Conservation (phyloP, 2,797 vertebrate species). For the Coccyzus lansbergi region DNA sequence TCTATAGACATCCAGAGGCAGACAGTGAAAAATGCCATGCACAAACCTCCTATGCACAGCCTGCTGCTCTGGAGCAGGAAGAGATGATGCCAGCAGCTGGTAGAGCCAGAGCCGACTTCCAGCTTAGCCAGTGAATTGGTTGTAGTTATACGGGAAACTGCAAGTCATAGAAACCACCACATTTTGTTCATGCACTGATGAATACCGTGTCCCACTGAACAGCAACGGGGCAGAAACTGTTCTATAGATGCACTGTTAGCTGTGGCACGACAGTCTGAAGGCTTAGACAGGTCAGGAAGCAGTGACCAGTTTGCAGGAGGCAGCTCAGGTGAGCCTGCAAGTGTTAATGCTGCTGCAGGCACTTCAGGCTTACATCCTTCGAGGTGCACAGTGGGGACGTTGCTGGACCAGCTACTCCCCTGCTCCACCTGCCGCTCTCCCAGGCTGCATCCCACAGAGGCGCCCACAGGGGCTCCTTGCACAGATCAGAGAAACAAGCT, state of each 20-base stretch:
- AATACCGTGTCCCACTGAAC: no score
- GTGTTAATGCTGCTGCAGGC: neutral
- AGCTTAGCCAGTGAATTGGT: neutral
- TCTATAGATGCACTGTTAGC: neutral
- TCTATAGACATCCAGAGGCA: neutral
- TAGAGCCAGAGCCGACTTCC: neutral
- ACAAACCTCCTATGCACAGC: neutral
- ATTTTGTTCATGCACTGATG: accelerated
- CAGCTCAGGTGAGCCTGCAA: neutral
- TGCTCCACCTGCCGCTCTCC: conserved; percentile 9
- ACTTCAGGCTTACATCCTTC: neutral
- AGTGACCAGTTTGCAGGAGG: neutral
- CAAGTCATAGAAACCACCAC: accelerated
- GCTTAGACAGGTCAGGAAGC: neutral
- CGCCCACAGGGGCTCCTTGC: neutral
- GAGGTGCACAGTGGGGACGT: neutral
- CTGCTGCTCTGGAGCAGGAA: neutral
- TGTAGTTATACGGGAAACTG: neutral
- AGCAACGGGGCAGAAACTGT: neutral
- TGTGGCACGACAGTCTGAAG: neutral
- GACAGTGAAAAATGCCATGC: neutral
- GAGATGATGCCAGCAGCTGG: neutral
- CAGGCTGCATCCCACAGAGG: neutral
- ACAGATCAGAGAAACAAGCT: neutral
- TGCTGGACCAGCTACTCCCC: neutral